Base-by-base conservation (phyloP, 2,888 invertebrate genomes). In the Eupithecia abbreviata region DNA sequence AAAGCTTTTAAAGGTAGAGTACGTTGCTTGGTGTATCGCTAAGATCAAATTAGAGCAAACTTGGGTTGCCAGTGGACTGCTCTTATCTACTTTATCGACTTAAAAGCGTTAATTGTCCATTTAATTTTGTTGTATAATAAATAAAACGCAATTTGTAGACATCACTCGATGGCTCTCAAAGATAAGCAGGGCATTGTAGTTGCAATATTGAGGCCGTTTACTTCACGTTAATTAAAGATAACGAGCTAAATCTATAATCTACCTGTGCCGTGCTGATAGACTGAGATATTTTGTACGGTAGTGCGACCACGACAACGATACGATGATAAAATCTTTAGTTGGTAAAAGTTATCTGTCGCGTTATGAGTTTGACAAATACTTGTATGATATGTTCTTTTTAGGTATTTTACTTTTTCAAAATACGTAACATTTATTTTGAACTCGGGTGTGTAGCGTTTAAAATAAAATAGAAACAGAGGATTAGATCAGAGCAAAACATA, bases 211-310 rank as follows among this genome's bases (percentile, higher is more conserved):
- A 86, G 90, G 90, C 85, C 90, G 85, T 85, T 88, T 90, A 88
- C 88, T 88, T 86, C 84, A 88, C 89, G 88, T 90, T 92, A 91
- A 91, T 92, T 92, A 90, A 87, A 91, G 89, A 90, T 91, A 89
- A 89, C 85, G 86, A 89, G 86, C 86, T 85, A 84, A 86, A 88
- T 86, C 83, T 85, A 82, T 82, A 74, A 79, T 72, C 72, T 79
- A 78, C 78, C 71, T 72, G 47, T 45, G 12, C 47, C 30, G 12
- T 45, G 30, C 30, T 79, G 79, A 81, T 81, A 78, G 78, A 82
- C 79, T 79, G 76, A 80, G 79, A 76, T 81, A 80, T 79, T 79
- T 77, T 75, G 77, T 79, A 79, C 80, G 74, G 75, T 78, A 73
- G 79, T 77, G 72, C 69, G 80, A 79, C 77, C 77, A 77, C 81